Conservation (phyloP, 2,797 vertebrate genomes). For the Gymnodraco acuticeps region DNA sequence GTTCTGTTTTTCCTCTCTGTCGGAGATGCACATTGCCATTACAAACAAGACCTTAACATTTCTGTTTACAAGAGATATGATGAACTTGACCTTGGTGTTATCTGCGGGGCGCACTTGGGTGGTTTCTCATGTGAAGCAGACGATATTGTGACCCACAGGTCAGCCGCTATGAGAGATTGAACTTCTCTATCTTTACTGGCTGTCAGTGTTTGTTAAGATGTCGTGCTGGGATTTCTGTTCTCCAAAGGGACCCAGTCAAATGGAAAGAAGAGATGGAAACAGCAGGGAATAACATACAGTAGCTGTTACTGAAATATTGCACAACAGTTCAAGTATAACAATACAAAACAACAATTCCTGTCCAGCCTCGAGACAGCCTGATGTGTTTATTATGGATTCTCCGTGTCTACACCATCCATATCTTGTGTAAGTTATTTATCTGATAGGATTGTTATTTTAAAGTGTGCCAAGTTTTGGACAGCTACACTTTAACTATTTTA, state of each 20-base stretch:
- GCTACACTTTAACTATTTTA: neutral
- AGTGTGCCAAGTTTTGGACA: neutral
- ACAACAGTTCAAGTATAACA: constrained; percentile 3
- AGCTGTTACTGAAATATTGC: constrained; percentile 20
- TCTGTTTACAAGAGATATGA: constrained; percentile 54
- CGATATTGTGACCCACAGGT: constrained; percentile 55
- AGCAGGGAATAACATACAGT: constrained; percentile 24
- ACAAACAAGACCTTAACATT: constrained; percentile 52
- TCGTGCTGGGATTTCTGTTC: constrained; percentile 55
- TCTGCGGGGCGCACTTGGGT: constrained; percentile 33
- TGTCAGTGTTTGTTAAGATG: constrained; percentile 51
- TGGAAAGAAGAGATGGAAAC: constrained; percentile 41
- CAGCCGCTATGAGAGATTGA: constrained; percentile 56
- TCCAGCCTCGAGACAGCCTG: neutral
- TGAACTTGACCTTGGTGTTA: constrained; percentile 52
- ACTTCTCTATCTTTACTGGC: constrained; percentile 50
- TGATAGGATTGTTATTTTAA: neutral
- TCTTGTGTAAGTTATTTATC: neutral
- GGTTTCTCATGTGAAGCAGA: constrained; percentile 59
- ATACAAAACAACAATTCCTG: neutral
- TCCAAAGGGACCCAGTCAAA: constrained; percentile 37
- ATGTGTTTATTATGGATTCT: neutral
- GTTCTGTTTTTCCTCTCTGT: constrained; percentile 2
- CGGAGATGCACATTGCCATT: constrained; percentile 26
- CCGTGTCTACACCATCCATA: neutral